A percentile compares a stretch with the other conserved stretches of the same genome.
Conservation (phyloP, 2,113 vertebrate genomes). For the Lophochroa leadbeateri region DNA sequence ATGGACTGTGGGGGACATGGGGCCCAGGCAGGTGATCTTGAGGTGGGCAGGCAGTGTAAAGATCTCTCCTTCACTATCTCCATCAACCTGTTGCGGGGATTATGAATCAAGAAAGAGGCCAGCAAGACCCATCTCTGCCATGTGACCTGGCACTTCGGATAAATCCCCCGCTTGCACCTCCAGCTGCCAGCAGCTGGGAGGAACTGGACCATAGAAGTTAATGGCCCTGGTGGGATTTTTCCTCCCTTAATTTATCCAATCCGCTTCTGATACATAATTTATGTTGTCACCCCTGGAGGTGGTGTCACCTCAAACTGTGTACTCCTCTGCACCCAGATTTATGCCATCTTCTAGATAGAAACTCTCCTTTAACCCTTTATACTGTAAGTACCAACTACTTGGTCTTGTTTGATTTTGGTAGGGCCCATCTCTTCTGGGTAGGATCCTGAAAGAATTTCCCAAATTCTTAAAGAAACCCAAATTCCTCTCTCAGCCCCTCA, state of each 20-base stretch:
- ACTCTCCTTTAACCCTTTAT: background rate
- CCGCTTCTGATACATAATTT: conserved; percentile 13
- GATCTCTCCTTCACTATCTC: background rate
- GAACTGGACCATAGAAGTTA: background rate
- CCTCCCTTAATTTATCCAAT: conserved; percentile 7
- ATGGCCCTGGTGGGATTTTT: background rate
- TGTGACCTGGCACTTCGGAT: background rate
- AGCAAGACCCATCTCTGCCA: background rate
- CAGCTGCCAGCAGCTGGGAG: background rate
- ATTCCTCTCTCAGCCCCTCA: background rate
- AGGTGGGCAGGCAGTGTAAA: accelerated
- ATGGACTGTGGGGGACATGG: background rate
- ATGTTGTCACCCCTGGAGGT: background rate
- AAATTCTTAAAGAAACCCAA: background rate
- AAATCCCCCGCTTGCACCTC: background rate
- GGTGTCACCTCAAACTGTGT: background rate
- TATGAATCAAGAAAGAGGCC: background rate
- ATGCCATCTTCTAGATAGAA: background rate
- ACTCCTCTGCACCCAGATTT: conserved; percentile 21
- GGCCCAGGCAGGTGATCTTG: background rate
- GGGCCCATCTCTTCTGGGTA: background rate
- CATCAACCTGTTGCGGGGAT: background rate
- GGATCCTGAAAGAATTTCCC: background rate
- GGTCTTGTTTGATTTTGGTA: background rate
- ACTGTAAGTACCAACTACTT: background rate